These are phyloP conservation scores for Amia ocellicauda DNA, from an alignment of 2,113 vertebrate genomes.

Conservation along the genomic window DNA sequence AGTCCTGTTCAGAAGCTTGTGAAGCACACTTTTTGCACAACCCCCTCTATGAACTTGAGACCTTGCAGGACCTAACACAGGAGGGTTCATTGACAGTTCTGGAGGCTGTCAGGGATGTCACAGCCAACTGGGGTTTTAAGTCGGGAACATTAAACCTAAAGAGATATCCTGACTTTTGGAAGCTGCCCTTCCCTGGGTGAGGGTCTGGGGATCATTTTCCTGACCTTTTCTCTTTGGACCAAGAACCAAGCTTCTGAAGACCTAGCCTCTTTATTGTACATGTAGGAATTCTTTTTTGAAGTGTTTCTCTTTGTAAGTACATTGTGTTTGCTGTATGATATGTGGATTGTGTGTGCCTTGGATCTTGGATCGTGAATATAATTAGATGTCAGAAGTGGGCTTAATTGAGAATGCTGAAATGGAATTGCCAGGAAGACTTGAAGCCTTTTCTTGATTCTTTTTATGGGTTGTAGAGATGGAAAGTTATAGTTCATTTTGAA, in stretches of 20 bases:
- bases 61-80: not conserved
- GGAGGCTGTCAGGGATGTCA: not conserved
- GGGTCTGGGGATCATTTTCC: not conserved
- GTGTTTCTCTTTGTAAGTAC: constrained; percentile 30
- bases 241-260: not conserved
- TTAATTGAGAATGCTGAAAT: constrained; percentile 16
- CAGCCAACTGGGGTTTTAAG: not conserved
- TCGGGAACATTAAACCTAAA: not conserved
- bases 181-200: too few relatives aligned
- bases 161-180: not conserved
- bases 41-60: constrained; percentile 1
- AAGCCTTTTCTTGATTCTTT: constrained; percentile 13
- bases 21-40: constrained; percentile 38
- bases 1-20: not conserved
- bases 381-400: constrained; percentile 24
- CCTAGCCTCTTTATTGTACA: not conserved
- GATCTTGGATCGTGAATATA: constrained; percentile 26
- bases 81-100: not conserved
- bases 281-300: not conserved
- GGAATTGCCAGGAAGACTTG: constrained; percentile 40
- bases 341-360: constrained; percentile 36
- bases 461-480: too few relatives aligned
- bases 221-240: too few relatives aligned
- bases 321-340: constrained; percentile 20
- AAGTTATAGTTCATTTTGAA: too few relatives aligned